Conservation (phyloP, 2,888 invertebrate genomes). For the Sphaeridia pumilis region DNA sequence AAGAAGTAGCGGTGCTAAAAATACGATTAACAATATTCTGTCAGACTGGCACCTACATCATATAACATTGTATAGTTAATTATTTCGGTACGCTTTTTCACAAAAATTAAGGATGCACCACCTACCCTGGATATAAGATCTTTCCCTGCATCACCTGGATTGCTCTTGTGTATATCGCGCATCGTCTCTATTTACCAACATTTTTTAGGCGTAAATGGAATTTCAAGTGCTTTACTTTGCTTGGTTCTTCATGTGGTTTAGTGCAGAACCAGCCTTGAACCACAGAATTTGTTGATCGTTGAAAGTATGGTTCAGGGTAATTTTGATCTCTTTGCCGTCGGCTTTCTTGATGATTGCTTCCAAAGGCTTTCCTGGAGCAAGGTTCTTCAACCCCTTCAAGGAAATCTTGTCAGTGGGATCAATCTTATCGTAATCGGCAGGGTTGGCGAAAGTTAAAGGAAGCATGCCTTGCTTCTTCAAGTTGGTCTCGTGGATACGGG, state of each 20-base stretch:
- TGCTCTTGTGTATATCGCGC: too few species aligned
- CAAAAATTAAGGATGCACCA: too few species aligned
- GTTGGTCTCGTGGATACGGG: conserved; percentile 98
- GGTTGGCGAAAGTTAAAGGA: conserved; percentile 85
- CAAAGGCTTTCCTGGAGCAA: conserved; percentile 84
- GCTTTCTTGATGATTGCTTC: conserved; percentile 82
- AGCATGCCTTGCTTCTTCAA: conserved; percentile 96
- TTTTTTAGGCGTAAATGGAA: too few species aligned
- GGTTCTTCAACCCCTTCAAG: conserved; percentile 65
- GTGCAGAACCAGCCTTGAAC: conserved; percentile 97
- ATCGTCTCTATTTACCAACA: too few species aligned
- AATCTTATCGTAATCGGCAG: conserved; percentile 88
- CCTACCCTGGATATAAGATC: too few species aligned
- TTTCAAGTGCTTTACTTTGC: background rate
- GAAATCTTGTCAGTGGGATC: conserved; percentile 72
- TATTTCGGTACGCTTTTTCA: too few species aligned
- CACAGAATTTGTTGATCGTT: conserved; percentile 94
- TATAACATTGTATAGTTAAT: too few species aligned
- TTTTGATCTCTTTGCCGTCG: conserved; percentile 71
- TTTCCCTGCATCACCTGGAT: too few species aligned
- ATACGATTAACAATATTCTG: too few species aligned
- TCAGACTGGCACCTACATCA: too few species aligned
- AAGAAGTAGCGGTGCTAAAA: too few species aligned
- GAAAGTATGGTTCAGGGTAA: conserved; percentile 83
- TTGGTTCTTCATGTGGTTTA: conserved; percentile 88